phyloP scores from a whole-genome alignment of 2,113 vertebrate species.

The Aptenodytes patagonicus region DNA sequence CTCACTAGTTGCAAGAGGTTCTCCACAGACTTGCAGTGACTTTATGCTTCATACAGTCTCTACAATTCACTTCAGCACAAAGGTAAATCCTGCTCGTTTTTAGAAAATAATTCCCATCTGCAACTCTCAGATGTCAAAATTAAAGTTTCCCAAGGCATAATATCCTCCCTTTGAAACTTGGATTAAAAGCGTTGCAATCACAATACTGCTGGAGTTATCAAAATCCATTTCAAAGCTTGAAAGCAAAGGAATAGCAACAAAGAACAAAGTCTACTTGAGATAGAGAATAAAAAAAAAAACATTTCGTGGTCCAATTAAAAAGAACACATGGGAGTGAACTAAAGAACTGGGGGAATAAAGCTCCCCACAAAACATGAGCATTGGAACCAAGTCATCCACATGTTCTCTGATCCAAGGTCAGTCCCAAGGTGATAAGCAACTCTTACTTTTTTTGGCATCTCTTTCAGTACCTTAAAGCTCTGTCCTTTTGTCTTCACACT shows the following conservation, averaged over 20 bases:
- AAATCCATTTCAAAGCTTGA: constrained; percentile 15
- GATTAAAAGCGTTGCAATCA: background rate
- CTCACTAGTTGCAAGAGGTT: constrained; percentile 2
- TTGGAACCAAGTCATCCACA: background rate
- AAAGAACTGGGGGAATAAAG: background rate
- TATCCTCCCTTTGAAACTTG: background rate
- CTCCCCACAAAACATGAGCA: background rate
- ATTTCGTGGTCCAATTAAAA: background rate
- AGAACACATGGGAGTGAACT: background rate
- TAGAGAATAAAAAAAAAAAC: background rate
- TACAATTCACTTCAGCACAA: background rate
- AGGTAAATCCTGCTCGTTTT: background rate
- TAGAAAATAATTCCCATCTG: background rate
- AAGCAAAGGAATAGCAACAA: background rate
- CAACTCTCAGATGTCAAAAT: background rate
- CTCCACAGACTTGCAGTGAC: background rate
- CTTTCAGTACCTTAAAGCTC: background rate
- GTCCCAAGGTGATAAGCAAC: background rate
- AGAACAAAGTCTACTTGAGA: background rate
- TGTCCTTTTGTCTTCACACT: background rate
- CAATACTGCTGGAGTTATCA: constrained; percentile 32
- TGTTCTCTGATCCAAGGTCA: background rate
- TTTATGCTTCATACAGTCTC: background rate
- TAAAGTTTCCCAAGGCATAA: background rate
- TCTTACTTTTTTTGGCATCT: background rate